Conservation (phyloP, 2,888 invertebrate genomes). For the Chrysopilus asiliformis region DNA sequence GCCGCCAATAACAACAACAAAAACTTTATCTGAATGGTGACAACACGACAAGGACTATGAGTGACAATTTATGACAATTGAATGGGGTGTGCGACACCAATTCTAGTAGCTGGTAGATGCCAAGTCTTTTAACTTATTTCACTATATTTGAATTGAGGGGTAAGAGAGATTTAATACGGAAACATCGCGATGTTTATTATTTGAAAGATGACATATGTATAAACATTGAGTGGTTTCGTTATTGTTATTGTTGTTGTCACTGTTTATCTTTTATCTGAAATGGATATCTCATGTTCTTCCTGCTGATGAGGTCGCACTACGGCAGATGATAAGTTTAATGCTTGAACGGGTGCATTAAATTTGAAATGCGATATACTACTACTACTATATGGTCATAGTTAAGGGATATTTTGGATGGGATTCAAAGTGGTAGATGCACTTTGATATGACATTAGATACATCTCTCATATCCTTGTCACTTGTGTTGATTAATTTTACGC, state of each 20-base stretch:
- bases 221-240: constrained; percentile 7
- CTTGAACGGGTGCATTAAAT: neutral
- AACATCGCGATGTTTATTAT: constrained; percentile 9
- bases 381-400: no score
- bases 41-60: no score
- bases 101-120: constrained; percentile 14
- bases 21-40: no score
- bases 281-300: constrained; percentile 9
- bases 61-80: constrained; percentile 9
- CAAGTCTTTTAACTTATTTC: constrained; percentile 13
- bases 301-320: constrained; percentile 3
- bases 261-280: constrained; percentile 9
- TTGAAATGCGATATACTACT: no score
- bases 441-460: no score
- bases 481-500: no score
- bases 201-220: constrained; percentile 15
- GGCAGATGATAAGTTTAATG: no score
- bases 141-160: no score
- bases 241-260: constrained; percentile 2
- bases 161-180: neutral
- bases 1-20: no score
- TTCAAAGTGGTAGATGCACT: no score
- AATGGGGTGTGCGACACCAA: constrained; percentile 6
- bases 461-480: no score
- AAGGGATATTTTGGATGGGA: no score